phyloP scores from a whole-genome alignment of 1,140 invertebrate genomes.

The Druon quercuslanigerum region DNA sequence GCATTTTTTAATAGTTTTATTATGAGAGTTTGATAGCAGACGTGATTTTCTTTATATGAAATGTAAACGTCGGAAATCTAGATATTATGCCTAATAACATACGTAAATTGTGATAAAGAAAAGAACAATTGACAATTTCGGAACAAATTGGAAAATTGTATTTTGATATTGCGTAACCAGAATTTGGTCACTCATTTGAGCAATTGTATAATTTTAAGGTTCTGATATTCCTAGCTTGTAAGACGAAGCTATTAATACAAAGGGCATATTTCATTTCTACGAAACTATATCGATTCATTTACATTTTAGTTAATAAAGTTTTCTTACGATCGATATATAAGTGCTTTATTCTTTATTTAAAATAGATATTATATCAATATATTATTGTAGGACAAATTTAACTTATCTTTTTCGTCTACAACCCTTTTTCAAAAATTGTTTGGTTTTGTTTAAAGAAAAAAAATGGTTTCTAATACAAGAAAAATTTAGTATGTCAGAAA shows the following conservation, averaged over 20 bases:
- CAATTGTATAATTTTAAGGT: no score
- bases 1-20: background rate
- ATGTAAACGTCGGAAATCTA: background rate
- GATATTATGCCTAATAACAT: background rate
- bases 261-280: background rate
- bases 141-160: background rate
- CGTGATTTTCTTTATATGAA: background rate
- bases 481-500: no score
- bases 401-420: no score
- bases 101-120: slow-evolving; percentile 11
- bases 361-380: background rate
- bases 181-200: no score
- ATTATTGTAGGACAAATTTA: no score
- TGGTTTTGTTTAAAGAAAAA: no score
- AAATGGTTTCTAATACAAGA: no score
- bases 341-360: background rate
- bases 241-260: background rate
- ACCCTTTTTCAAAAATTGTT: no score
- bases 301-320: slow-evolving; percentile 23
- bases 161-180: no score
- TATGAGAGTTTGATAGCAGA: background rate
- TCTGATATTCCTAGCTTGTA: slow-evolving; percentile 9
- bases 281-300: slow-evolving; percentile 9
- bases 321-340: slow-evolving; percentile 9
- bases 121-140: background rate